Base-by-base conservation (phyloP, 2,888 invertebrate genomes). In the Pandemis cinnamomeana region DNA sequence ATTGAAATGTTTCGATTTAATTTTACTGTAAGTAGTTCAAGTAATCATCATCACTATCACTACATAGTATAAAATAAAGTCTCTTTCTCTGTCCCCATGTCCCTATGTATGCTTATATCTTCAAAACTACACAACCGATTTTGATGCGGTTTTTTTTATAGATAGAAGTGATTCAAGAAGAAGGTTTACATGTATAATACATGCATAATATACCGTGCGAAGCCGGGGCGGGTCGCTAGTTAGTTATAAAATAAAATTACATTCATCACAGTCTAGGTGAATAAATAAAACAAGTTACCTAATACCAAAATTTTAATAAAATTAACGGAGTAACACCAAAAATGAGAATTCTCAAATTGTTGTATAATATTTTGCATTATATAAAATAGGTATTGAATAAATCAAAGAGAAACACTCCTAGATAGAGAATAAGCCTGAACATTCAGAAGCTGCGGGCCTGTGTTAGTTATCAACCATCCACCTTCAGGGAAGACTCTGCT, bases 401-500 rank as follows among this genome's bases (percentile, higher is more conserved):
- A 71, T 67, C 46, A 74, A 55, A 46, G 36, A n/a, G 90, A 88
- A 44, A 91, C 88, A 79, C 92, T 89, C 78, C 87, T 83, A 66
- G 80, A 83, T 41, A 93, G 81, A 41, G 83, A 83, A 78, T 87
- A 91, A 0, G 90, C 89, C 72, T 86, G 84, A 6, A 89, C 77
- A 2, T 81, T 76, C n/a, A 93, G 62, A 0, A 79, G 63, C 76
- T 91, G 90, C 5, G 83, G 78, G 55, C 91, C 89, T 8, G 84
- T 69, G 85, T 91, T 94, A 0, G 82, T 89, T 0, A 94, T 76
- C 15, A 76, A 81, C 92, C 93, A 93, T 7, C 84, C 86, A 7
- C 92, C 92, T 5, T 88, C 84, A 46, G 92, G 90, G 70, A 83
- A 92, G 0, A 89, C 85, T 68, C 94, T 84, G n/a, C 84, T 87